Percentiles rank a stretch among this genome's conserved stretches.
phyloP scores from a whole-genome alignment of 2,797 vertebrate genomes.

The Acanthurus leucopareius region DNA sequence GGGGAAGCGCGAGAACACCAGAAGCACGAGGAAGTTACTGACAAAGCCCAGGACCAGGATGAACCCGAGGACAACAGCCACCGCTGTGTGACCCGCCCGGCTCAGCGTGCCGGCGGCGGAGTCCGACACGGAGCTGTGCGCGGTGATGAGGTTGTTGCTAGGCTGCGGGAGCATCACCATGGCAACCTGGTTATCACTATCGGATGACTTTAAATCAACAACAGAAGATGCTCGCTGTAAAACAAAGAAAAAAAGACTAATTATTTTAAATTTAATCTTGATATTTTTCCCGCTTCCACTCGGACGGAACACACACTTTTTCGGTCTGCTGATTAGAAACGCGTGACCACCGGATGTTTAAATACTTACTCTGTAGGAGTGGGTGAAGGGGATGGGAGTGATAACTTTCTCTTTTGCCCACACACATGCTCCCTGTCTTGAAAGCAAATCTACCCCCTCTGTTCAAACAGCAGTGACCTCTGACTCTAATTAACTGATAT shows the following conservation, averaged over 20 bases:
- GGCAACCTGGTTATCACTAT: conserved; percentile 1
- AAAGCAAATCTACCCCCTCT: neutral
- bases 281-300: too few species aligned
- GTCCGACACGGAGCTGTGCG: conserved; percentile 8
- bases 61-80: conserved; percentile 72
- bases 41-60: conserved; percentile 82
- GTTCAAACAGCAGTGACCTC: neutral
- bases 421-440: neutral
- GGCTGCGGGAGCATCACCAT: conserved; percentile 47
- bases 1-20: conserved; percentile 81
- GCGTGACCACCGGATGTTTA: conserved; percentile 3
- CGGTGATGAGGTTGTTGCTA: conserved; percentile 59
- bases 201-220: neutral
- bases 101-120: conserved; percentile 16
- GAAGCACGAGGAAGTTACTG: conserved; percentile 79
- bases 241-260: neutral
- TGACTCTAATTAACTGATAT: too few species aligned
- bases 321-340: neutral
- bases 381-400: neutral
- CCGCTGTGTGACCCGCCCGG: conserved; percentile 50
- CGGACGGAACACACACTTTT: neutral
- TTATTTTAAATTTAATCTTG: too few species aligned
- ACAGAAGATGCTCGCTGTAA: neutral
- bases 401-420: neutral
- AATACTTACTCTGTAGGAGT: neutral